Evolutionary conservation across 2,888 invertebrate genomes (phyloP).

Genomic region (Drosophila diplacantha): DNA sequence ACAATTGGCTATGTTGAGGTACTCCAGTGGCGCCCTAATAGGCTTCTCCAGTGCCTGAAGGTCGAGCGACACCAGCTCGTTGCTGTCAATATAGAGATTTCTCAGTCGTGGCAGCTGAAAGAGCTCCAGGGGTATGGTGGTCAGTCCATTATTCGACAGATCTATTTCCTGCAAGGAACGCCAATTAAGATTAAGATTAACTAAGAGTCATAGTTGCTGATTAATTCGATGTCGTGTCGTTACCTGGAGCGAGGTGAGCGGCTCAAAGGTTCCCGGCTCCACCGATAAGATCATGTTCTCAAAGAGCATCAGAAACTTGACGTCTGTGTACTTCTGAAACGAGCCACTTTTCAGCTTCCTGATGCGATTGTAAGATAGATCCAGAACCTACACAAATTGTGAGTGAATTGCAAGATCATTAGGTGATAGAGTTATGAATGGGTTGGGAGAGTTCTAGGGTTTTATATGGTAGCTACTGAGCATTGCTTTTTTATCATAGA

Average conservation of each 20-base stretch:
- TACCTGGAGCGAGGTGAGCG: conserved; percentile 76
- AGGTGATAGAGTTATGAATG: conserved; percentile 17
- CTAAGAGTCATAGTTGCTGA: conserved; percentile 22
- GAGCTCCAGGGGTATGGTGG: conserved; percentile 76
- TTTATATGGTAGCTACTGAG: neutral
- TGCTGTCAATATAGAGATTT: conserved; percentile 81
- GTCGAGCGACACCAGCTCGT: conserved; percentile 73
- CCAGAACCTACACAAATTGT: conserved; percentile 72
- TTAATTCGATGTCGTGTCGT: conserved; percentile 40
- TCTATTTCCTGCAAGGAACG: conserved; percentile 74
- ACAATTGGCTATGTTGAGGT: conserved; percentile 82
- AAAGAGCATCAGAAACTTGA: conserved; percentile 76
- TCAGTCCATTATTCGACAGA: conserved; percentile 76
- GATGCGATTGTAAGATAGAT: conserved; percentile 77
- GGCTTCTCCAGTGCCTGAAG: conserved; percentile 78
- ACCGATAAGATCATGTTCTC: conserved; percentile 78
- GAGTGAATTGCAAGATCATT: conserved; percentile 22
- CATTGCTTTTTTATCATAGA: neutral
- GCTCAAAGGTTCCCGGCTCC: conserved; percentile 75
- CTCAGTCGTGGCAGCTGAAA: conserved; percentile 81
- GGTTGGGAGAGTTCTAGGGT: neutral
- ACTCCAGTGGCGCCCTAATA: conserved; percentile 80
- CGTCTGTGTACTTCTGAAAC: conserved; percentile 73
- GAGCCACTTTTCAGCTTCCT: conserved; percentile 75
- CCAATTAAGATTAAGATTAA: conserved; percentile 3